Evolutionary conservation across 2,888 invertebrate genomes (phyloP), one percentile per base, ranked within the genome.

Genomic region (Drosophila yooni): DNA sequence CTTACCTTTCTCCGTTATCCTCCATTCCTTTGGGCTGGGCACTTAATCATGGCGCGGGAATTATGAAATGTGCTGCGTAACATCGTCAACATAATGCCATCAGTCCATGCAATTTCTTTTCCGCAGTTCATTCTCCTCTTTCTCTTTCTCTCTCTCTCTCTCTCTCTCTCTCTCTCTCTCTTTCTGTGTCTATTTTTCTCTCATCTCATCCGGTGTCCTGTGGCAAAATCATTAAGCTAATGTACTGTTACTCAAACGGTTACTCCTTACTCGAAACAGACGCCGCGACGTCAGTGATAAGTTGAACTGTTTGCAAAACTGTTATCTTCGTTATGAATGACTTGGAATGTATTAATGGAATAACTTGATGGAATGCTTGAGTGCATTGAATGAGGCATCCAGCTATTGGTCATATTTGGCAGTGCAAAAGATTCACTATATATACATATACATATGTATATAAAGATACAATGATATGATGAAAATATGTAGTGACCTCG

Each of bases 51-150:
- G 70, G 85, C 84, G 85, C 84, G 84, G 84, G 84, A 85, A 88
- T 84, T 85, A 85, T 85, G 84, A 85, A 85, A 85, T 85, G 88
- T 85, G 84, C 88, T 88, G 81, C 79, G 88, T 84, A 85, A 84
- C 81, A 70, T 60, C 63, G 54, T 67, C 79, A 69, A 53, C 74
- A 70, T 74, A 60, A 50, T 51, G 38, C 54, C 54, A 54, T 54
- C 36, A 54, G 73, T 76, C 61, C 59, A 57, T 61, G 70, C 69
- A 61, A 54, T 59, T 66, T 56, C 74, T 72, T 80, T 72, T 67
- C 40, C 50, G 48, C 51, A 27, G 38, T 36, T 46, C 62, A 31
- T 29, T 36, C 56, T 58, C 18, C 43, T 36, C 13, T 13, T 10
- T n/a, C 33, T 18, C 18, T 3, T 3, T 46, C 21, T 15, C 13